Percentiles rank a stretch among this genome's conserved stretches.
Conservation (phyloP, 2,113 vertebrate species). For the Rhineura floridana region DNA sequence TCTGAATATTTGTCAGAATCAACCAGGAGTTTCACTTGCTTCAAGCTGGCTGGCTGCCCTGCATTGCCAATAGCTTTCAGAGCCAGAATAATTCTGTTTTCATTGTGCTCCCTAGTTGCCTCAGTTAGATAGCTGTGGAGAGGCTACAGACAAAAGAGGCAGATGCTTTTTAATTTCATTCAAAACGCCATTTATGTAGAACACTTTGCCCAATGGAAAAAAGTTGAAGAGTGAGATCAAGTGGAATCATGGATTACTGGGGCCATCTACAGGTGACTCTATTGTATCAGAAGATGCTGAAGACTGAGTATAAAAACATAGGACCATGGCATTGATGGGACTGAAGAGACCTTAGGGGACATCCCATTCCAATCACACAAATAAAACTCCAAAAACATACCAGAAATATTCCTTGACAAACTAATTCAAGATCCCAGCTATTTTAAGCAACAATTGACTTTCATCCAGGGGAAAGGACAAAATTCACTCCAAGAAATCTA, state of each 20-base stretch:
- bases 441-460: not conserved
- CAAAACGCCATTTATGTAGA: not conserved
- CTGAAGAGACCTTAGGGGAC: not conserved
- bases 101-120: slow-evolving; percentile 67
- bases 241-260: not conserved
- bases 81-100: slow-evolving; percentile 77
- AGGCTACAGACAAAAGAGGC: slow-evolving; percentile 72
- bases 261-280: rapidly evolving
- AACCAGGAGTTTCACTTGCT: slow-evolving; percentile 84
- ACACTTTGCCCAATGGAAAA: not conserved
- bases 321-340: not conserved
- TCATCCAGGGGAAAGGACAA: not conserved
- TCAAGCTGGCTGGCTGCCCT: slow-evolving; percentile 82
- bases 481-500: not conserved
- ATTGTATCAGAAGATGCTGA: not conserved
- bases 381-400: not conserved
- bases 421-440: not conserved
- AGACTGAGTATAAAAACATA: not conserved
- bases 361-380: too few relatives aligned
- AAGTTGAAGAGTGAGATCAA: not conserved
- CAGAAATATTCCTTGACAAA: not conserved
- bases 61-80: slow-evolving; percentile 87
- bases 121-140: slow-evolving; percentile 80
- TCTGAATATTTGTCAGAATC: slow-evolving; percentile 67
- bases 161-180: not conserved